Evolutionary conservation across 1,140 invertebrate species (phyloP).

Genomic region (Cotesia vestalis): DNA sequence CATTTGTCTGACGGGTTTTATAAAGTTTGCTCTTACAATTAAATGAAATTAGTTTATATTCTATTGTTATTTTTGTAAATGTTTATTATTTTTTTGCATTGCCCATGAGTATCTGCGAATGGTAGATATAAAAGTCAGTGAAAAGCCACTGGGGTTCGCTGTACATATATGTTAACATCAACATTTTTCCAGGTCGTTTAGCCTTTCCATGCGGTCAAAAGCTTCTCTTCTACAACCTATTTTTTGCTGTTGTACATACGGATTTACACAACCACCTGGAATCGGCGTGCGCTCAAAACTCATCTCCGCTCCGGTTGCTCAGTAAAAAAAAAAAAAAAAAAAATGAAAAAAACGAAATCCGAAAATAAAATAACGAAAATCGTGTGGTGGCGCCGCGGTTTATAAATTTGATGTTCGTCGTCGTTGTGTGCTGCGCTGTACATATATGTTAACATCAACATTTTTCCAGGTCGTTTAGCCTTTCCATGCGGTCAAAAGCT

Average conservation of each 20-base stretch:
- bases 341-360: neutral
- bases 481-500: slow-evolving; percentile 18
- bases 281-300: neutral
- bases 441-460: slow-evolving; percentile 13
- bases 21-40: slow-evolving; percentile 18
- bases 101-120: slow-evolving; percentile 24
- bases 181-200: slow-evolving; percentile 34
- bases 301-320: neutral
- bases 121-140: slow-evolving; percentile 27
- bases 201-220: slow-evolving; percentile 18
- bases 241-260: neutral
- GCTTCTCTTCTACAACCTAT: slow-evolving; percentile 2
- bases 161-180: slow-evolving; percentile 8
- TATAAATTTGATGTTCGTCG: slow-evolving; percentile 56
- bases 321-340: neutral
- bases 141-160: slow-evolving; percentile 16
- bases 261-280: neutral
- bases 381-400: slow-evolving; percentile 45
- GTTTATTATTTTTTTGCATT: neutral
- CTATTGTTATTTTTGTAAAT: neutral
- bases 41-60: neutral
- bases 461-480: slow-evolving; percentile 33
- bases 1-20: neutral
- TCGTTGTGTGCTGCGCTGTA: slow-evolving; percentile 45
- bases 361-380: slow-evolving; percentile 33